Evolutionary conservation across 2,797 vertebrate genomes (phyloP).

Genomic region (Uromys caudimaculatus): DNA sequence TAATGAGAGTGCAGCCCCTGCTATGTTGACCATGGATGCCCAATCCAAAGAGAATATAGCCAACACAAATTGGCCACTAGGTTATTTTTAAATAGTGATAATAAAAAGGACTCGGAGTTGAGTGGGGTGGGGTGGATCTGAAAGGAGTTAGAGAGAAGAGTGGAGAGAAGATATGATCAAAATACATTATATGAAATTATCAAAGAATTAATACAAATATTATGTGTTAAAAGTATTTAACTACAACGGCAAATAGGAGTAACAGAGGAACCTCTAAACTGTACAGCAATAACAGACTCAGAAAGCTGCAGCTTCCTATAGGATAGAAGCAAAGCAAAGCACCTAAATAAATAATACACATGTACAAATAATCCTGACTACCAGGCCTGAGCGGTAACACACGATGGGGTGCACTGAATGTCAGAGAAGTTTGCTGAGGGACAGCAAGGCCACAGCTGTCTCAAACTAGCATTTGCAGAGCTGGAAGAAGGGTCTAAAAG

Average conservation of each 20-base stretch:
- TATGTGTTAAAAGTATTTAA: not conserved
- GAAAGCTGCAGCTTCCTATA: not conserved
- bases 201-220: not conserved
- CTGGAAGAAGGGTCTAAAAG: not conserved
- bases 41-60: too few relatives aligned
- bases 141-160: not conserved
- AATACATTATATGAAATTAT: not conserved
- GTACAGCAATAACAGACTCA: not conserved
- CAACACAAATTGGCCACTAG: not conserved
- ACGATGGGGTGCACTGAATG: not conserved
- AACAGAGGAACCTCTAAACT: not conserved
- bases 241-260: not conserved
- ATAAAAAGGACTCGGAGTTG: not conserved
- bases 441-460: not conserved
- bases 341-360: not conserved
- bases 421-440: not conserved
- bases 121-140: not conserved
- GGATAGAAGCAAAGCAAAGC: not conserved
- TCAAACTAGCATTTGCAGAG: not conserved
- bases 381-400: not conserved
- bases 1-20: not conserved
- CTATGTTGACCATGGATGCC: not conserved
- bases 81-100: not conserved
- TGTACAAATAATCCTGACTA: not conserved
- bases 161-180: not conserved